phyloP scores from a whole-genome alignment of 2,113 vertebrate species.

The Thinocorus orbignyianus region DNA sequence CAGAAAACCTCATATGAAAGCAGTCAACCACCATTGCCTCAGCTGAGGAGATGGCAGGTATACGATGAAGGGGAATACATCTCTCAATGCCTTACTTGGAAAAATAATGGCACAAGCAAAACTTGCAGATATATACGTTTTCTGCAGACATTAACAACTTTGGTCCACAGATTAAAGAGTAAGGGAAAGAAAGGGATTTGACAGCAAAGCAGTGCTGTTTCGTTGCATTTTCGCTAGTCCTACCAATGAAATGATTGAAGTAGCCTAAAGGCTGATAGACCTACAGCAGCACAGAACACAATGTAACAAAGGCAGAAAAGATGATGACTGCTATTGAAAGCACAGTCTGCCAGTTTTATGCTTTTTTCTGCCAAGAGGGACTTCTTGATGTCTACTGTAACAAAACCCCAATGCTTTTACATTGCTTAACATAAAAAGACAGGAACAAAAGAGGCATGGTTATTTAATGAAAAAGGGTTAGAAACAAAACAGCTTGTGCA shows the following conservation, averaged over 20 bases:
- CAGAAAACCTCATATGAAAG: not conserved
- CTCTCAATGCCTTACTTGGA: not conserved
- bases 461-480: not conserved
- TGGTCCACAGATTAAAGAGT: not conserved
- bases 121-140: not conserved
- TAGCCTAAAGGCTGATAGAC: not conserved
- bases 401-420: not conserved
- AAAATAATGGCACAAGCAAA: not conserved
- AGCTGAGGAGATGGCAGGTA: not conserved
- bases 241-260: not conserved
- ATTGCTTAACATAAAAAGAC: not conserved
- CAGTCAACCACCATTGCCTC: not conserved
- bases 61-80: not conserved
- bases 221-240: not conserved
- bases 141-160: not conserved
- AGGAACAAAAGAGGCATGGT: not conserved
- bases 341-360: not conserved
- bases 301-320: not conserved
- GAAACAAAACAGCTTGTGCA: not conserved
- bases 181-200: not conserved
- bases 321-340: not conserved
- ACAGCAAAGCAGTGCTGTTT: not conserved
- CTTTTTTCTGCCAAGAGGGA: not conserved
- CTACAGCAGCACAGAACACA: not conserved
- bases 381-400: not conserved